Base-by-base conservation (phyloP, 2,113 vertebrate species). In the Neogobius melanostomus region DNA sequence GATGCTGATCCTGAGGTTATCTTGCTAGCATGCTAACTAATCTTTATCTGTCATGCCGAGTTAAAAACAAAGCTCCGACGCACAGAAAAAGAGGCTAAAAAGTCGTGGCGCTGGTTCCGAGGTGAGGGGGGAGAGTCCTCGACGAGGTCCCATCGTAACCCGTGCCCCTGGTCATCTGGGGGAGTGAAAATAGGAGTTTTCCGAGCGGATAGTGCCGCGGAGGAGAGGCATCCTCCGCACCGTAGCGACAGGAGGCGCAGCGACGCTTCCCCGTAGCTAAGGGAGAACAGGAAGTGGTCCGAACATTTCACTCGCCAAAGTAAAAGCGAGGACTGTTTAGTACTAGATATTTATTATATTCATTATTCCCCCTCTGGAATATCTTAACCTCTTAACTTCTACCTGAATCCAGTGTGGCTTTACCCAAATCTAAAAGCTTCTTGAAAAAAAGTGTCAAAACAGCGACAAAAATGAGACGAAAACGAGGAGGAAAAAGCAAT, bases 21-120 rank as follows among this genome's bases (percentile, higher is more conserved):
- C 82, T 70, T 51, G 57, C 70, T 82, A 84, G 72, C 88, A 88
- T 87, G 86, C 85, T 88, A 87, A 87, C 74, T 89, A 86, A 89
- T 89, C 85, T 89, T 76, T 86, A 66, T 68, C 86, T 17, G 75
- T 67, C 84, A 87, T 77, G 64, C 75, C 73, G 71, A 68, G 62
- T 50, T 36, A 69, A 50, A 75, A 50, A 14, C 68, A 71, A 49
- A 43, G 66, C 48, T 7, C 56, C 60, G 74, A 16, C 6, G 66
- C 53, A 57, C 10, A n/a, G 4, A 15, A 4, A 21, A 51, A 73
- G 5, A 17, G 21, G 61, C 46, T 52, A 14, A 70, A 73, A 65
- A 59, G 63, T 45, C 16, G 5, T 6, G 8, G 48, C 74, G 75
- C 69, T 42, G 61, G 61, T 15, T 15, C 2, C 21, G 43, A 21